Evolutionary conservation across 2,888 invertebrate genomes (phyloP), one percentile per base, ranked within the genome.

Genomic region (Neoitamus cyanurus): DNA sequence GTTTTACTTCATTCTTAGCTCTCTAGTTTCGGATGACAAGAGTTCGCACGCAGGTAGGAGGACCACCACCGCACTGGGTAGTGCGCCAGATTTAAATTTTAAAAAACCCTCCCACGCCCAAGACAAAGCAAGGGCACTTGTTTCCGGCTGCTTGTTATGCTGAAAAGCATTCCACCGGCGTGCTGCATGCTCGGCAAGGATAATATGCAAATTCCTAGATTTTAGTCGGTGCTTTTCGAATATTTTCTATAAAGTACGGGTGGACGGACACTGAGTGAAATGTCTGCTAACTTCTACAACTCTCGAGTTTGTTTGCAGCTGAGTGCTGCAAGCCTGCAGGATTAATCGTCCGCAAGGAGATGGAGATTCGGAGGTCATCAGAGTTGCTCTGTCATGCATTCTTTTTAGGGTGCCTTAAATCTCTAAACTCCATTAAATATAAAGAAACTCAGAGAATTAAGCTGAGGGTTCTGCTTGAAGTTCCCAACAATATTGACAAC

Each of bases 251-350:
- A 58, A 58, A 58, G 58, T 25, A 58, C 58, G 20, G 58, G 25
- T 58, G 58, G 58, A 58, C 58, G 58, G 58, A 58, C 58, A 58
- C 25, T 48, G 48, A 58, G 58, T 58, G 58, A 58, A 58, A 58
- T 58, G 58, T 58, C 58, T 58, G 58, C 42, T 42, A 42, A 42
- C 42, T 42, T 42, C 15, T 42, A 42, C 58, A 58, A 58, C 25
- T 58, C 58, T 58, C 20, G 20, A 58, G 25, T 58, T 58, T 58
- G 20, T 9, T 58, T 58, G 58, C 58, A 20, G 7, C 2, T 25
- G 58, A 11, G 9, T 2, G 9, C 25, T 58, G 58, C 58, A 42
- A 42, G 42, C n/a, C 58, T 15, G 5, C 11, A 25, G 25, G 58
- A 58, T 58, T 58, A 58, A 58, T 20, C 25, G 58, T 58, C 58